These are phyloP conservation scores for Orchesella cincta DNA, from an alignment of 1,140 invertebrate species.

Conservation along the genomic window DNA sequence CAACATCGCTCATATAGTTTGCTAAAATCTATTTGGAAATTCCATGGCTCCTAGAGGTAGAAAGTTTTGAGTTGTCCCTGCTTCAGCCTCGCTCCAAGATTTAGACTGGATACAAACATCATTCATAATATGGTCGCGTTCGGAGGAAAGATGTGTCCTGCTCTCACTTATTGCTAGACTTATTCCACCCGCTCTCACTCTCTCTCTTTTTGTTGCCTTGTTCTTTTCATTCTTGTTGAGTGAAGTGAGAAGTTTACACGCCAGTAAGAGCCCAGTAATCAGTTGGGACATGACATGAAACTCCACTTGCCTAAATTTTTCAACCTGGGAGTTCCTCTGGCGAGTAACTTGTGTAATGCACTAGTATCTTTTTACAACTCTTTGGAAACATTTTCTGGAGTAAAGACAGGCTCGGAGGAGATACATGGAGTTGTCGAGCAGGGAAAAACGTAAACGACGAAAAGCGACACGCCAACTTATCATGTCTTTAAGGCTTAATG, in stretches of 20 bases:
- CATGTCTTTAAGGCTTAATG: constrained; percentile 14
- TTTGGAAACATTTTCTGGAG: background rate
- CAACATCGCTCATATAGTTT: no score
- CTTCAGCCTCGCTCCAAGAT: background rate
- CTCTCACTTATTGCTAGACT: background rate
- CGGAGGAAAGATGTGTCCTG: background rate
- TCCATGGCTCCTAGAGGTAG: background rate
- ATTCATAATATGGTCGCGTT: constrained; percentile 11
- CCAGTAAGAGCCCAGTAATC: constrained; percentile 10
- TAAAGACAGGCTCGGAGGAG: background rate
- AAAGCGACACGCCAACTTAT: constrained; percentile 17
- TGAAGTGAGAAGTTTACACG: constrained; percentile 27
- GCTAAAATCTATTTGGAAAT: background rate
- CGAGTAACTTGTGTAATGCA: no score
- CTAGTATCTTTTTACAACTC: background rate
- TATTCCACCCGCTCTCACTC: background rate
- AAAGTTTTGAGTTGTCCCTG: background rate
- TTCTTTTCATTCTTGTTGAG: background rate
- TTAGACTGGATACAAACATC: background rate
- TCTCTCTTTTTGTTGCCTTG: background rate
- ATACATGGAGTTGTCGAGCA: constrained; percentile 12
- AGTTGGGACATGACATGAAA: constrained; percentile 28
- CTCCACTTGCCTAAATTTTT: constrained; percentile 22
- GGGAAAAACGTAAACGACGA: background rate
- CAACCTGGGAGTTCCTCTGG: constrained; percentile 5